phyloP scores from a whole-genome alignment of 2,113 vertebrate genomes.

The Malurus cyaneus region DNA sequence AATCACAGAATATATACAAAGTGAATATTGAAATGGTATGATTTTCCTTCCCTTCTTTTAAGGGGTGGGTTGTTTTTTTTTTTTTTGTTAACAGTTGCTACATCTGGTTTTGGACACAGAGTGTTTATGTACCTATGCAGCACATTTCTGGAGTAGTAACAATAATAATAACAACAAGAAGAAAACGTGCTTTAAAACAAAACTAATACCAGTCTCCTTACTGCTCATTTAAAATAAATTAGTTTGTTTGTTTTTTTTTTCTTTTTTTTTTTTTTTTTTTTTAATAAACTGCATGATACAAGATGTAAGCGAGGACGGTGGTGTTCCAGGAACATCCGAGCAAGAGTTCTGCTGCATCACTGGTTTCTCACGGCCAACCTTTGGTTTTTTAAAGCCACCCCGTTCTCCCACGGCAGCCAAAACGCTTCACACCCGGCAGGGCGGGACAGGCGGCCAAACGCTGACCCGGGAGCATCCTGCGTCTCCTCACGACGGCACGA shows the following conservation, averaged over 20 bases:
- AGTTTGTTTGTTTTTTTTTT: not conserved
- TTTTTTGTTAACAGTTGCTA: not conserved
- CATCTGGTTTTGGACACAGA: constrained; percentile 24
- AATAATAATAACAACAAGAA: not conserved
- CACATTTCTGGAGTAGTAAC: not conserved
- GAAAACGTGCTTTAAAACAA: constrained; percentile 16
- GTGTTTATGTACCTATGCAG: not conserved
- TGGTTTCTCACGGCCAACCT: not conserved
- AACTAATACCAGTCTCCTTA: not conserved
- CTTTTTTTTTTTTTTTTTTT: not conserved
- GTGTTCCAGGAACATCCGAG: not conserved
- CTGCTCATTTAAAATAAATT: constrained; percentile 36
- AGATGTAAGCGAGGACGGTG: not conserved
- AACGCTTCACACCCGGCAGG: not conserved
- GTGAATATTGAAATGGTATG: constrained; percentile 58
- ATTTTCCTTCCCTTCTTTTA: not conserved
- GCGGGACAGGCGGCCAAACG: not conserved
- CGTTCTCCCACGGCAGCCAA: not conserved
- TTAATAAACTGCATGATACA: not conserved
- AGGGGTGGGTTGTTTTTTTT: not conserved
- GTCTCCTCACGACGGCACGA: rapidly evolving
- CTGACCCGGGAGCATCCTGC: not conserved
- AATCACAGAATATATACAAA: constrained; percentile 64
- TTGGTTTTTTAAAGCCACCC: constrained; percentile 56
- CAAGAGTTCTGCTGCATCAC: not conserved